Evolutionary conservation across 2,797 vertebrate species (phyloP), one percentile per base, ranked within the genome.

Genomic region (Girardinus metallicus): DNA sequence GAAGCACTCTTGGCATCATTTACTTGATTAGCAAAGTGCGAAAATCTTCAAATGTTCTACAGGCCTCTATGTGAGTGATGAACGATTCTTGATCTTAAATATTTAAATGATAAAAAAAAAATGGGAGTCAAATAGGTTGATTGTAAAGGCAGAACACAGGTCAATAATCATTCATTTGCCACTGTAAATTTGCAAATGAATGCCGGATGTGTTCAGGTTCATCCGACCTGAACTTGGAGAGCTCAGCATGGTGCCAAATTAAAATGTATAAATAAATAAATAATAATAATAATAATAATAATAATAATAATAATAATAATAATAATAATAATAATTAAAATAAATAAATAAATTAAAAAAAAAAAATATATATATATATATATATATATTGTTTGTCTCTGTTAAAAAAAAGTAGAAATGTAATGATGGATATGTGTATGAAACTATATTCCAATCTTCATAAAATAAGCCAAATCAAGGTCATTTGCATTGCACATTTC

Each of bases 51-150:
- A 78, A 80, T 74, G 64, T 49, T 44, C 51, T 71, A 57, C 64
- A 78, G 73, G 75, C 72, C 43, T 81, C 73, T 73, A 73, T 84
- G 83, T 89, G 78, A 83, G 41, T 36, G 49, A 83, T 88, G 87
- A 60, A 57, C 1, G n/a, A 57, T 12, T 15, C 46, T 46, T 13
- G 13, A 46, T 46, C 44, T 46, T 46, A 46, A 46, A 46, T 46
- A 83, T 26, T 79, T 74, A 80, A 78, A 81, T 76, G 9, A 83
- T 70, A n/a, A 77, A 74, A 72, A 74, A 72, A 71, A 76, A 86
- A 84, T 80, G 81, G 62, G 68, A 29, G 73, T 34, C 44, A 44
- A 53, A 9, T 41, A 77, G 64, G 46, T 21, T 77, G 82, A 76
- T 70, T 75, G 43, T 57, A 47, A 46, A 84, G 53, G 7, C 44